Conservation (phyloP, 2,797 vertebrate genomes). For the Podarcis siculus region DNA sequence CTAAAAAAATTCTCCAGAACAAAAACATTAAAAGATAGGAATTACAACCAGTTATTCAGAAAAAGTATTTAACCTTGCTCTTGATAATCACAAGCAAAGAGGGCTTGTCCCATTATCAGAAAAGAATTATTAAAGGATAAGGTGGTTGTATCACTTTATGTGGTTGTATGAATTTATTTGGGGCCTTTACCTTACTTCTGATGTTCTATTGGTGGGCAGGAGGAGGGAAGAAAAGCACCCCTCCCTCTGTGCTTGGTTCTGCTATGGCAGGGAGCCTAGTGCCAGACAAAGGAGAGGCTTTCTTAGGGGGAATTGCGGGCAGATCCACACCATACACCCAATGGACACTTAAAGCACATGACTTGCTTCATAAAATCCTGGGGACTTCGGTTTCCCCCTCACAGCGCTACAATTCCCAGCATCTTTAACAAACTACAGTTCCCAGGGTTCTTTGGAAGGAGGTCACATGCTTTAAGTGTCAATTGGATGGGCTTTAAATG, state of each 20-base stretch:
- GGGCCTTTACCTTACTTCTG: background rate
- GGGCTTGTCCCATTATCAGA: background rate
- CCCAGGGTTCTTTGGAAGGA: too few relatives aligned
- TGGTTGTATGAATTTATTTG: background rate
- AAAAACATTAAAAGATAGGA: conserved; percentile 8
- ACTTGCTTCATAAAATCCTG: too few relatives aligned
- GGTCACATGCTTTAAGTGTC: too few relatives aligned
- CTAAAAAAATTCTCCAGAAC: background rate
- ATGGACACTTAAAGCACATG: too few relatives aligned
- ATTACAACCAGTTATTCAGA: background rate
- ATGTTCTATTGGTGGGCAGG: too few relatives aligned
- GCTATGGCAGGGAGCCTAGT: background rate
- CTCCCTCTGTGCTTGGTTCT: background rate
- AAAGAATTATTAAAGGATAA: background rate
- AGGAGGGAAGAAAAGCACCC: background rate
- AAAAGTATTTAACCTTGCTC: background rate
- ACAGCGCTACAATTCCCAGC: too few relatives aligned
- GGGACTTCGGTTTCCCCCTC: too few relatives aligned
- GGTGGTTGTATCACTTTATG: too few relatives aligned
- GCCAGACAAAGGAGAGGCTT: background rate
- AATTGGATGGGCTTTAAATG: too few relatives aligned
- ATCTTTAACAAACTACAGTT: too few relatives aligned
- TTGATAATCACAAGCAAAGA: conserved; percentile 3
- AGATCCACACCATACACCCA: too few relatives aligned
- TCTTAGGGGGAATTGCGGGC: too few relatives aligned